Conservation (phyloP, 2,888 invertebrate species). For the Hirtodrosophila histrioides region DNA sequence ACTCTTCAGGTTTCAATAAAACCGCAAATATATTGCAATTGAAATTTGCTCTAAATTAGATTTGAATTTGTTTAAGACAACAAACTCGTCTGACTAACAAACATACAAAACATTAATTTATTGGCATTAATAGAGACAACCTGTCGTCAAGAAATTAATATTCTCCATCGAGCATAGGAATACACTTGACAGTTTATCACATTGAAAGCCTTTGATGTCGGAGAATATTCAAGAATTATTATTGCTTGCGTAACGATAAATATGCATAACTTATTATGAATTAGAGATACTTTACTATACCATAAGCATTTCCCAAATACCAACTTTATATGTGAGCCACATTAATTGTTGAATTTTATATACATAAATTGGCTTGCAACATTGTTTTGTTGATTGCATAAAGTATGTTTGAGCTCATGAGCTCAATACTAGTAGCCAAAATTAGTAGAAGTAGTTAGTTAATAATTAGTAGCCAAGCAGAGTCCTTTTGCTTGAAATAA, state of each 20-base stretch:
- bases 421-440: too few species aligned
- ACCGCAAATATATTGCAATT: not conserved
- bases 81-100: constrained; percentile 11
- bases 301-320: too few species aligned
- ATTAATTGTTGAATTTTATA: too few species aligned
- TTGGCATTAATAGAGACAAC: not conserved
- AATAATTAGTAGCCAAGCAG: too few species aligned
- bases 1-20: too few species aligned
- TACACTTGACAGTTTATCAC: constrained; percentile 17
- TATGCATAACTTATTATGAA: not conserved
- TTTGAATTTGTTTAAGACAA: not conserved
- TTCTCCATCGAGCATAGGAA: not conserved
- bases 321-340: too few species aligned
- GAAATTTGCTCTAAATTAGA: not conserved
- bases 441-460: too few species aligned
- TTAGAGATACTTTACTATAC: too few species aligned
- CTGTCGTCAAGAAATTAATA: constrained; percentile 19
- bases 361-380: too few species aligned
- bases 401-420: too few species aligned
- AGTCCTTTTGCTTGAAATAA: too few species aligned
- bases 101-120: constrained; percentile 5
- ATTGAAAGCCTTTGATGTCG: not conserved
- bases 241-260: not conserved
- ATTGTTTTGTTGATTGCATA: too few species aligned
- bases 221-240: not conserved